Percentiles rank a stretch among this genome's conserved stretches.
Conservation (phyloP, 2,888 invertebrate genomes). For the Pilophorus perplexus region DNA sequence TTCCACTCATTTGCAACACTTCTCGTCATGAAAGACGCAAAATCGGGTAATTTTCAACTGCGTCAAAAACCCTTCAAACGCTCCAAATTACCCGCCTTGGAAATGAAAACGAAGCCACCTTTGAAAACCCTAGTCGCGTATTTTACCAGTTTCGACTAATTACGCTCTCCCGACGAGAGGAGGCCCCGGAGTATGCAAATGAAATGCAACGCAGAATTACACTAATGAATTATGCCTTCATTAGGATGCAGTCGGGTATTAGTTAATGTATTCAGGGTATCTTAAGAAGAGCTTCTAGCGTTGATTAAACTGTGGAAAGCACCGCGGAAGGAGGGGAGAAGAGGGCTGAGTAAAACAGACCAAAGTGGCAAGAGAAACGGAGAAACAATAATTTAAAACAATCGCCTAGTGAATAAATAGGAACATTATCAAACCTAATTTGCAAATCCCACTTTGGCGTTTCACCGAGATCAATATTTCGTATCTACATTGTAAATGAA, state of each 20-base stretch:
- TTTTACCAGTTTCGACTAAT: constrained; percentile 32
- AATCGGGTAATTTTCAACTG: no score
- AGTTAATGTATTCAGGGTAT: constrained; percentile 38
- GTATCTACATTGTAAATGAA: constrained; percentile 36
- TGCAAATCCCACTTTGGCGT: constrained; percentile 39
- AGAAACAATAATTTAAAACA: constrained; percentile 40
- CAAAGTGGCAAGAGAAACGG: constrained; percentile 27
- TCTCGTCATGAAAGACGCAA: no score
- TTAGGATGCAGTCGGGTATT: constrained; percentile 39
- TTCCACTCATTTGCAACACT: no score
- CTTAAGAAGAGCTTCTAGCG: constrained; percentile 37
- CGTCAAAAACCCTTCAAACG: no score
- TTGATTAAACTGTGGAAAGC: constrained; percentile 37
- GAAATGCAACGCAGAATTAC: constrained; percentile 38
- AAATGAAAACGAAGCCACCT: constrained; percentile 25
- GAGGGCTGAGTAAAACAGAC: neutral
- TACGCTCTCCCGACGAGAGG: constrained; percentile 13
- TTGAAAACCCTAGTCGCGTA: constrained; percentile 29
- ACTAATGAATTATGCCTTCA: constrained; percentile 38
- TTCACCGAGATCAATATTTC: constrained; percentile 33
- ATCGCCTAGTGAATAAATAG: constrained; percentile 41
- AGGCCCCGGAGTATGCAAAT: constrained; percentile 21
- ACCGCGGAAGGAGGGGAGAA: neutral
- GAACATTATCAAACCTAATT: constrained; percentile 43
- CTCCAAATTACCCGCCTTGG: no score